These are phyloP conservation scores for Thera britannica DNA, from an alignment of 2,888 invertebrate species.

Conservation along the genomic window DNA sequence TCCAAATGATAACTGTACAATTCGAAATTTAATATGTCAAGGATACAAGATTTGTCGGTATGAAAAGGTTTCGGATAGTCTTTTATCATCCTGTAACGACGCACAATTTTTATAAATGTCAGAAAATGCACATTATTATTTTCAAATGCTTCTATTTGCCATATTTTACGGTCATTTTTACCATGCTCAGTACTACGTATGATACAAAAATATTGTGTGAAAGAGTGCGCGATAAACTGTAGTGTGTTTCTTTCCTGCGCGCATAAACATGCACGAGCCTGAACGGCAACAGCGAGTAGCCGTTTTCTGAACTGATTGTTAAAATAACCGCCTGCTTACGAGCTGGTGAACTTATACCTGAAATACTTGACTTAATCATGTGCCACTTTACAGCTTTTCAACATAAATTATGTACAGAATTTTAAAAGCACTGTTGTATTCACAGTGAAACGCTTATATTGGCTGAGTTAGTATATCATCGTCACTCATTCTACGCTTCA, in stretches of 20 bases:
- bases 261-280: too few species aligned
- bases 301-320: too few species aligned
- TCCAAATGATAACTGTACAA: not conserved
- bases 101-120: not conserved
- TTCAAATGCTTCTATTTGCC: not conserved
- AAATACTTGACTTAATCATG: not conserved
- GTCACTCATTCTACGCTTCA: slow-evolving; percentile 6
- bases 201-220: not conserved
- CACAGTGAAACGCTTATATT: not conserved
- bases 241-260: too few species aligned
- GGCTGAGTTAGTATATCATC: slow-evolving; percentile 4
- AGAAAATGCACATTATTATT: slow-evolving; percentile 5
- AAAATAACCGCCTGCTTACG: not conserved
- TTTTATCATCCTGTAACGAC: not conserved
- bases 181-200: not conserved
- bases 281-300: not conserved
- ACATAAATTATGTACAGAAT: not conserved
- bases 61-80: not conserved
- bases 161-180: not conserved
- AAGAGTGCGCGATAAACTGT: too few species aligned
- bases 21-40: not conserved
- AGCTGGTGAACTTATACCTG: not conserved
- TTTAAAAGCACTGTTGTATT: not conserved
- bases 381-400: not conserved
- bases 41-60: not conserved